Evolutionary conservation across 92 coral and sea anemone genomes (phyloP).

Genomic region (Epizoanthus scotinus): DNA sequence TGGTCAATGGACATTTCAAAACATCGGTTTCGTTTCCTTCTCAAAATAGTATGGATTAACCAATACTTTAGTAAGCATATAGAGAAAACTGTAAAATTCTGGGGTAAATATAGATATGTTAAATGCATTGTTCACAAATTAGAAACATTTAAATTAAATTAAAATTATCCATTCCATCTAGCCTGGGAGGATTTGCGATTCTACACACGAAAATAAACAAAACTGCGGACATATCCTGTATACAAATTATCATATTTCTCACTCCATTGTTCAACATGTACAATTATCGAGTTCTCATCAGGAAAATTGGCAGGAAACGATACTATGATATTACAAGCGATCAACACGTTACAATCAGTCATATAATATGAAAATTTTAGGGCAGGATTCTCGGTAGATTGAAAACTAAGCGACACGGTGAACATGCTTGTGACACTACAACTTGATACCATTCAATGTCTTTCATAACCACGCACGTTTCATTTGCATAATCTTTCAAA

Average conservation of each 20-base stretch:
- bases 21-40: conserved; percentile 12
- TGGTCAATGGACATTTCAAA: conserved; percentile 4
- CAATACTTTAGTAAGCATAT: neutral
- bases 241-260: neutral
- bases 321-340: neutral
- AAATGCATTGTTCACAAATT: neutral
- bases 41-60: neutral
- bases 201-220: conserved; percentile 16
- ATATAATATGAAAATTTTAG: neutral
- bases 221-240: neutral
- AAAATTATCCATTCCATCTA: too few relatives aligned
- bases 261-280: conserved; percentile 10
- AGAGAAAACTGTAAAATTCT: neutral
- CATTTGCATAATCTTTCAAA: conserved; percentile 59
- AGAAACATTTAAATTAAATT: neutral
- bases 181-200: conserved; percentile 6
- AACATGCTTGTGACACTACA: conserved; percentile 16
- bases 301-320: neutral
- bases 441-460: conserved; percentile 10
- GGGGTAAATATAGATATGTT: neutral
- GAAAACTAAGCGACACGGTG: neutral
- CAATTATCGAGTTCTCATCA: neutral
- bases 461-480: conserved; percentile 56
- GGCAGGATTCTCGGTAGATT: neutral
- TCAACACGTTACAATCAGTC: neutral